These are phyloP conservation scores for Uromys caudimaculatus DNA, from an alignment of 2,797 vertebrate genomes.

Conservation along the genomic window DNA sequence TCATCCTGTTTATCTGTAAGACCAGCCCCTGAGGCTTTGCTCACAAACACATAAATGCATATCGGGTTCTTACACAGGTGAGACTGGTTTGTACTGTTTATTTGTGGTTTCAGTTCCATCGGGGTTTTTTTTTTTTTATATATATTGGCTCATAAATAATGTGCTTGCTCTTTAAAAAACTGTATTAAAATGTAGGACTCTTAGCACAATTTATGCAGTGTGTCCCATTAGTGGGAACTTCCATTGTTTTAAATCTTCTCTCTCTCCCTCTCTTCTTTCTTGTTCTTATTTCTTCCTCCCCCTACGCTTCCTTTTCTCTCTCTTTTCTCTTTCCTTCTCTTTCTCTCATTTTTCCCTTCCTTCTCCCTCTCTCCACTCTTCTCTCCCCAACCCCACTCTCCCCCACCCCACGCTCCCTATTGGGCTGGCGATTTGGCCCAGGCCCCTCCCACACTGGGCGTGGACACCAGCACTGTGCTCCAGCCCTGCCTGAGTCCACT, in stretches of 20 bases:
- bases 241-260: neutral
- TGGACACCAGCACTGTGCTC: neutral
- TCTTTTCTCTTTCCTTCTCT: neutral
- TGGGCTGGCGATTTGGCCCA: neutral
- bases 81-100: neutral
- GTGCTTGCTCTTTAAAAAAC: neutral
- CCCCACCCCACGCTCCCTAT: no score
- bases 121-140: no score
- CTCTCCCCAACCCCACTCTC: no score
- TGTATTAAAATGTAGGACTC: neutral
- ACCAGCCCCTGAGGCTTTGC: rapidly evolving
- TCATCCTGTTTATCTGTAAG: neutral
- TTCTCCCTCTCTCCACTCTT: neutral
- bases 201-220: neutral
- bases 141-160: neutral
- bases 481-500: no score
- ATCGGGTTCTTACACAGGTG: neutral
- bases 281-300: neutral
- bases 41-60: neutral
- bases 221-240: neutral
- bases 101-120: neutral
- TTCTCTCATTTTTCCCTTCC: neutral
- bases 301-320: neutral
- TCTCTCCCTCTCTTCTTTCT: neutral
- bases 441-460: neutral